Base-by-base conservation (phyloP, 2,888 invertebrate genomes). In the Drosophila longiperda region DNA sequence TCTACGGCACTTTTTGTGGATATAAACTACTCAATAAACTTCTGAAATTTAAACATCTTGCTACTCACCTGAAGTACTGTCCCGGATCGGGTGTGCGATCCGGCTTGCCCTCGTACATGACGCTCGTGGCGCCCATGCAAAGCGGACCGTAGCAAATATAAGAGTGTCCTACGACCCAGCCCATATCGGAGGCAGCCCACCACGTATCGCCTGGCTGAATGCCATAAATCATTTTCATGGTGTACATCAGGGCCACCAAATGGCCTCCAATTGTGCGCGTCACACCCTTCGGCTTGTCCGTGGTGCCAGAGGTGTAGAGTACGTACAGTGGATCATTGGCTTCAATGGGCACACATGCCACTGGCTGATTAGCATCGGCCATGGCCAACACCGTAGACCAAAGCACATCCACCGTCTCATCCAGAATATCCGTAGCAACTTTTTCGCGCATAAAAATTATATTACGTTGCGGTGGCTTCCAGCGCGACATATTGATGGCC, bases 141-240 rank as follows among this genome's bases (percentile, higher is more conserved):
- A 98, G 93, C 0, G 98, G 98, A 0, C 96, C 98, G 86, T 98
- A 99, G 92, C 98, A 97, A 82, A 98, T 98, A 92, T 98, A 99
- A 0, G 98, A 98, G 91, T 98, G 98, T 0, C 98, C 98, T 1
- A 98, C 98, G 0, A 98, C 98, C 98, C 98, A 98, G 15, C 98
- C 98, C 60, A 93, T 90, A 66, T 93, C 93, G 0, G 93, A 93
- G 7, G 98, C 98, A 0, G 97, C 97, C 17, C 96, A 96, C 98
- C 98, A 99, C 96, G 98, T 98, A 36, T 96, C 95, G 26, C 98
- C 97, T 9, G 95, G 94, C 48, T 95, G 94, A 90, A 97, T 94
- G 0, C 97, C 98, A 89, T 98, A 99, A 50, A 98, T 95, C 0
- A 95, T 94, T 75, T 95, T 95, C 96, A 99, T 96, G 0, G 96